Evolutionary conservation across 1,140 invertebrate genomes (phyloP), one percentile per base, ranked within the genome.

Genomic region (Pararge aegeria): DNA sequence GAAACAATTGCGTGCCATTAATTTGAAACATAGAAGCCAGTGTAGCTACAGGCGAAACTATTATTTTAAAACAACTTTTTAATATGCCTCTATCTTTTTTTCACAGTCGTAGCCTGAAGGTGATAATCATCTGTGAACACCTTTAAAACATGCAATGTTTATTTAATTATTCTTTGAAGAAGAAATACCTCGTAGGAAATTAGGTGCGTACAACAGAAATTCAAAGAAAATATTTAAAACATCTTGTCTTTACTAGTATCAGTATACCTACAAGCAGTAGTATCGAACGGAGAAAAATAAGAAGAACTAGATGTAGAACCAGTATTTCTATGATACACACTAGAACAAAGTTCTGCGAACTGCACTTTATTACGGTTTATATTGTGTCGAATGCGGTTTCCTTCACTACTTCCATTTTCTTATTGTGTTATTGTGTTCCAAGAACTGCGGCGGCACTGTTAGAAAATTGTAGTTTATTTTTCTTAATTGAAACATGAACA

Each of bases 241-340:
- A 34, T 40, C 5, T 5, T 40, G 38, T 46, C 5, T 46, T 2
- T 2, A 46, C 42, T 46, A 5, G 6, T 20, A n/a, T 4, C 18
- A n/a, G 13, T 5, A 3, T 20, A n/a, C n/a, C n/a, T n/a, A n/a
- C n/a, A n/a, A n/a, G n/a, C n/a, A n/a, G 15, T 20, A 34, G 42
- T 46, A 20, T 20, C 19, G 42, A 20, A 46, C 18, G 42, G 42
- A 46, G 12, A 5, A 46, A 46, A 20, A 46, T 20, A 46, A 46
- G 18, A 46, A 46, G 19, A 46, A 20, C 27, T 30, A n/a, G n/a
- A 46, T 55, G 21, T 37, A 56, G 21, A 56, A 34, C 42, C 20
- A 0, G 42, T 46, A 20, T 59, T 58, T 55, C 58, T 64, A 58
- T 58, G 34, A 44, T 49, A 53, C 61, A 57, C 13, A 58, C 50